phyloP scores from a whole-genome alignment of 2,113 vertebrate genomes.

The Saguinus imperator region DNA sequence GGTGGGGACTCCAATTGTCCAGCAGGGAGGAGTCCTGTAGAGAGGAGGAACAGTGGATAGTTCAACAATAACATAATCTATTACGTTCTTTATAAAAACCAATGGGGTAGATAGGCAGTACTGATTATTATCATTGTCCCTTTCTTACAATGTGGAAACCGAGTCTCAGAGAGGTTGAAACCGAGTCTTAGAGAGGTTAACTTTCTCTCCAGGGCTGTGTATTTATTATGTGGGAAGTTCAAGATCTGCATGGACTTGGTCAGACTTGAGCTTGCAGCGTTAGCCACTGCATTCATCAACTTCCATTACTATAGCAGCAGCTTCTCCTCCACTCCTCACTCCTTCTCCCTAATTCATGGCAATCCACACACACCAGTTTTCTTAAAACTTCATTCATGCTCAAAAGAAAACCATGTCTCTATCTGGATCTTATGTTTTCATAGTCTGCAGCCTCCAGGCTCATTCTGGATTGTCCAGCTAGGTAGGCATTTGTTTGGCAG shows the following conservation, averaged over 20 bases:
- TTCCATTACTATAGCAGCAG: not conserved
- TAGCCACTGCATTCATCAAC: not conserved
- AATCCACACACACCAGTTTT: not conserved
- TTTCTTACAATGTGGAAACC: not conserved
- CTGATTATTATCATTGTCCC: not conserved
- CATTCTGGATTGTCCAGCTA: not conserved
- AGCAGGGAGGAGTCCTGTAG: not conserved
- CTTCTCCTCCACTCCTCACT: not conserved
- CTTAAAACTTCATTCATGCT: not conserved
- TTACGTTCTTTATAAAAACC: not conserved
- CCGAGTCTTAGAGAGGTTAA: not conserved
- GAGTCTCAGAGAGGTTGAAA: not conserved
- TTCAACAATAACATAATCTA: not conserved
- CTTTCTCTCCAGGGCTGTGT: not conserved
- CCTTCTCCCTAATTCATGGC: not conserved
- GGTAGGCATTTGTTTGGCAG: slow-evolving; percentile 35
- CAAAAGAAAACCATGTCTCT: not conserved
- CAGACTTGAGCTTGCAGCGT: not conserved
- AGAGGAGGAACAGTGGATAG: not conserved
- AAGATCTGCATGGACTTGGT: not conserved
- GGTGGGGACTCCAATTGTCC: not conserved
- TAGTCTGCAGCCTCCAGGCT: not conserved
- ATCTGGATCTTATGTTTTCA: not conserved
- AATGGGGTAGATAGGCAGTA: not conserved
- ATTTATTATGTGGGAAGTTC: not conserved